A percentile compares a stretch with the other conserved stretches of the same genome.
Conservation (phyloP, 2,888 invertebrate species). For the Unio pictorum region DNA sequence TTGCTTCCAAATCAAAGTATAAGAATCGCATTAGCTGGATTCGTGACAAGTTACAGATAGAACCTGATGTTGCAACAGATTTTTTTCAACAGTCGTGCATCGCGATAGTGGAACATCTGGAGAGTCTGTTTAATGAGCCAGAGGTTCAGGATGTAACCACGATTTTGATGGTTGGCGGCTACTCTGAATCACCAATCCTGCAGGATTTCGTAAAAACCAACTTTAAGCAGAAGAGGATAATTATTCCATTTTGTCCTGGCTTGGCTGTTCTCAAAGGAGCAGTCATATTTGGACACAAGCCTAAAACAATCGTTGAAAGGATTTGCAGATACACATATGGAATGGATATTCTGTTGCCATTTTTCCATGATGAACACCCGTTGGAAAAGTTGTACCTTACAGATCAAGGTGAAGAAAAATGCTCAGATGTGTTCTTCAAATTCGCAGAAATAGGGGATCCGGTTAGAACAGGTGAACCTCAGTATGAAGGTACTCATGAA, state of each 20-base stretch:
- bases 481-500: slow-evolving; percentile 14
- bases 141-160: slow-evolving; percentile 26
- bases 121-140: slow-evolving; percentile 16
- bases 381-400: slow-evolving; percentile 16
- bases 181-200: slow-evolving; percentile 32
- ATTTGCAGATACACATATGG: slow-evolving; percentile 32
- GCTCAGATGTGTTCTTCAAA: slow-evolving; percentile 26
- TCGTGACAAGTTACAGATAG: slow-evolving; percentile 21
- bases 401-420: slow-evolving; percentile 13
- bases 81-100: slow-evolving; percentile 24
- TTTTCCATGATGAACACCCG: slow-evolving; percentile 22
- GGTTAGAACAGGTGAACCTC: slow-evolving; percentile 23
- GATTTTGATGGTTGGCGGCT: slow-evolving; percentile 43
- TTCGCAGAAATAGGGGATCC: slow-evolving; percentile 28
- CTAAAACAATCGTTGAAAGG: slow-evolving; percentile 20
- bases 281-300: slow-evolving; percentile 38
- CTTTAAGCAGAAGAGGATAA: slow-evolving; percentile 24
- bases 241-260: slow-evolving; percentile 35
- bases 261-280: slow-evolving; percentile 39
- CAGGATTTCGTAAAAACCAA: slow-evolving; percentile 23
- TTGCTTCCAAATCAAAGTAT: slow-evolving; percentile 8
- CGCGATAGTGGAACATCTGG: slow-evolving; percentile 24
- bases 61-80: slow-evolving; percentile 16
- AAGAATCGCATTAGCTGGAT: slow-evolving; percentile 16
- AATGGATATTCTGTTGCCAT: slow-evolving; percentile 13